Percentiles rank a stretch among this genome's conserved stretches.
These are phyloP conservation scores for Andrena hattorfiana DNA, from an alignment of 2,888 invertebrate species.

Conservation along the genomic window DNA sequence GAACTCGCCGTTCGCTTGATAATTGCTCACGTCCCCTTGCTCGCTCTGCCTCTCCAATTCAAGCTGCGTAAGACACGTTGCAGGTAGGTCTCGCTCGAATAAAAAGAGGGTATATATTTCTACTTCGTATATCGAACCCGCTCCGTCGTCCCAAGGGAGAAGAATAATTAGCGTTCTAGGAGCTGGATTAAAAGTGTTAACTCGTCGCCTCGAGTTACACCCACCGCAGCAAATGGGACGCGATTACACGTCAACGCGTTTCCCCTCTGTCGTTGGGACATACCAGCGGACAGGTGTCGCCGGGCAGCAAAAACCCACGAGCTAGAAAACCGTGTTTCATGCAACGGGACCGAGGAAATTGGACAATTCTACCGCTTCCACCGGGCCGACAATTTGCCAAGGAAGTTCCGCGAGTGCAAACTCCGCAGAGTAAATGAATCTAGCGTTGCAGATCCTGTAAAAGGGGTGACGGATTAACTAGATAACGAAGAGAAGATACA, in stretches of 20 bases:
- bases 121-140: background rate
- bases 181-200: conserved; percentile 26
- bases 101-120: background rate
- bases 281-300: conserved; percentile 32
- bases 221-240: conserved; percentile 1
- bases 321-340: conserved; percentile 27
- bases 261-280: background rate
- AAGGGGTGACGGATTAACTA: background rate
- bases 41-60: conserved; percentile 92
- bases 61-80: conserved; percentile 85
- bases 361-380: conserved; percentile 2
- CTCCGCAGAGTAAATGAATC: too few relatives aligned
- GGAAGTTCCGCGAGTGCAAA: background rate
- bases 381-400: background rate
- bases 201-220: conserved; percentile 38
- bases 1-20: conserved; percentile 96
- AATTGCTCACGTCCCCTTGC: conserved; percentile 94
- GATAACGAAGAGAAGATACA: background rate
- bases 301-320: conserved; percentile 18
- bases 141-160: background rate
- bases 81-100: background rate
- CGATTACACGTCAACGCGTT: conserved; percentile 44
- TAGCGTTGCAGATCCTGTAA: too few relatives aligned
- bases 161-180: conserved; percentile 1
- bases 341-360: conserved; percentile 5